Evolutionary conservation across 2,113 vertebrate species (phyloP), one percentile per base, ranked within the genome.

Genomic region (Laticauda laticaudata): DNA sequence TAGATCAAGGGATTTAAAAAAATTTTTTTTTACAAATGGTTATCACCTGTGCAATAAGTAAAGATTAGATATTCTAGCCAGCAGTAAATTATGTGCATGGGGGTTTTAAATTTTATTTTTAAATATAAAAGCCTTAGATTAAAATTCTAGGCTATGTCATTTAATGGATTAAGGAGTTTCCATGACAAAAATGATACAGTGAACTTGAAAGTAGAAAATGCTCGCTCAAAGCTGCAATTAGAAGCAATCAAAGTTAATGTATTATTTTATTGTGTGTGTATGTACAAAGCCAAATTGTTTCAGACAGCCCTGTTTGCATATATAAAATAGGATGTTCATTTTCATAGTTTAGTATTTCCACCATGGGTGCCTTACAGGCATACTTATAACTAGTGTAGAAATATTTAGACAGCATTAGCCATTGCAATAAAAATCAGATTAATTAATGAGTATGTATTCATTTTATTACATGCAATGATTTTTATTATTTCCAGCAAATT

Each of bases 111-210:
- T 12, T 91, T 7, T 23, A 43, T 45, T 45, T 86, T 48, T 45
- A 86, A 86, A n/a, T 29, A 20, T 91, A 39, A 69, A 91, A 86
- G 54, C 1, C n/a, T 24, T 24, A 69, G 91, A 94, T 93, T 94
- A 48, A 90, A 11, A 92, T 88, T 96, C 90, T 86, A 64, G 92
- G 6, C 43, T 87, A 39, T n/a, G 53, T 64, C 45, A 91, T 94
- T 94, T 93, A 95, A 90, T 94, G 90, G 55, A 94, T 95, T 95
- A 95, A 95, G 93, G 92, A 53, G 26, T 9, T 43, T 94, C 94
- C 86, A 94, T 5, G 93, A 59, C 48, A 90, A 95, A 81, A 94
- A 91, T 5, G 4, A n/a, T 90, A 92, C 88, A 92, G 21, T 94
- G 23, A 94, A 29, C 24, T 91, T 91, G 81, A 93, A 11, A 24